phyloP scores from a whole-genome alignment of 2,888 invertebrate genomes.

The Ophion obscuratus region DNA sequence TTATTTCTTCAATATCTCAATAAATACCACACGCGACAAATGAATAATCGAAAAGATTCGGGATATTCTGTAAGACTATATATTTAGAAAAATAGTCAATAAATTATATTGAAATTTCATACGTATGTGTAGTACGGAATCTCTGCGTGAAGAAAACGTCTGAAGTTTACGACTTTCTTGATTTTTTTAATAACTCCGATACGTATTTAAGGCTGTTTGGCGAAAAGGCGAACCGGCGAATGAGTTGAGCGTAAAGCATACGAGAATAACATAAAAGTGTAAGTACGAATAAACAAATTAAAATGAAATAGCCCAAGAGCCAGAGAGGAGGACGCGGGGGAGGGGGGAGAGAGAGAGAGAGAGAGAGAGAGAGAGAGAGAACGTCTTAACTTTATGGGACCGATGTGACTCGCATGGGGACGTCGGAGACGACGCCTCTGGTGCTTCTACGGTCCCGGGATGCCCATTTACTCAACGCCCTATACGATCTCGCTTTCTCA shows the following conservation, averaged over 20 bases:
- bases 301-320: constrained; percentile 25
- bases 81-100: constrained; percentile 5
- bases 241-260: neutral
- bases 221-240: neutral
- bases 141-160: neutral
- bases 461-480: constrained; percentile 60
- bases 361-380: neutral
- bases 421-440: constrained; percentile 58
- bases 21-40: neutral
- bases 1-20: neutral
- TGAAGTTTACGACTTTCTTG: neutral
- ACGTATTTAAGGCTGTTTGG: neutral
- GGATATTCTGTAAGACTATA: neutral
- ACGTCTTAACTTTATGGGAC: constrained; percentile 52
- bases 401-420: constrained; percentile 40
- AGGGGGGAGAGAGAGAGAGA: neutral
- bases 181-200: constrained; percentile 25
- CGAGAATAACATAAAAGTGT: constrained; percentile 24
- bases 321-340: constrained; percentile 11
- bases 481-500: constrained; percentile 38
- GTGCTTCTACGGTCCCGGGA: constrained; percentile 50
- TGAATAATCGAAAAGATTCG: neutral
- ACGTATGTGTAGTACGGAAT: neutral
- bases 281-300: constrained; percentile 34
- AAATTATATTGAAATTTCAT: constrained; percentile 5